These are phyloP conservation scores for Phymanthus crucifer DNA, from an alignment of 92 coral and sea anemone species.

Conservation along the genomic window DNA sequence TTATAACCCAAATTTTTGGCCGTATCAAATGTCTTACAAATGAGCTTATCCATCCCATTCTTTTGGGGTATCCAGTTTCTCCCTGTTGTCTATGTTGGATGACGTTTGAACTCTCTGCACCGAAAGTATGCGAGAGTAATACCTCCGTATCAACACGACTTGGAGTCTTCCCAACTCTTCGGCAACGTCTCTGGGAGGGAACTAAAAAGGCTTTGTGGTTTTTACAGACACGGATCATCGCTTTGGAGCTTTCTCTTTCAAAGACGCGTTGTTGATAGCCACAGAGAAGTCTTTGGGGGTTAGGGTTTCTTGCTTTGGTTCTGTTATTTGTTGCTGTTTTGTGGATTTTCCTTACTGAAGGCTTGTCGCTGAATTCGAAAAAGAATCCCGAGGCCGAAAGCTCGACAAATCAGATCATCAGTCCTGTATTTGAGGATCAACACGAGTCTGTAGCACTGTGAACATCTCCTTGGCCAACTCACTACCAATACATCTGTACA, in stretches of 20 bases:
- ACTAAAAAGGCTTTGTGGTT: slow-evolving; percentile 12
- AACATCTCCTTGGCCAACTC: neutral
- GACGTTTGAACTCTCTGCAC: slow-evolving; percentile 48
- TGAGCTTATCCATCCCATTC: slow-evolving; percentile 37
- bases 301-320: neutral
- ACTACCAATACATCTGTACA: neutral
- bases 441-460: neutral
- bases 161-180: slow-evolving; percentile 43
- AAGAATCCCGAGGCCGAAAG: neutral
- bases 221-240: neutral
- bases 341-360: neutral
- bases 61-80: slow-evolving; percentile 55
- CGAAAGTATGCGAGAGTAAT: slow-evolving; percentile 40
- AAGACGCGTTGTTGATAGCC: neutral
- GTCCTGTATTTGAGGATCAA: neutral
- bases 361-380: neutral
- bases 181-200: slow-evolving; percentile 10
- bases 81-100: slow-evolving; percentile 53
- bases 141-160: slow-evolving; percentile 53
- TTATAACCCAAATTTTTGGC: neutral
- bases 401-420: neutral
- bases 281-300: neutral
- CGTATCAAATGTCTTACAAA: slow-evolving; percentile 24
- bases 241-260: neutral
- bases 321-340: neutral